Conservation (phyloP, 2,113 vertebrate genomes). For the Nibea albiflora region DNA sequence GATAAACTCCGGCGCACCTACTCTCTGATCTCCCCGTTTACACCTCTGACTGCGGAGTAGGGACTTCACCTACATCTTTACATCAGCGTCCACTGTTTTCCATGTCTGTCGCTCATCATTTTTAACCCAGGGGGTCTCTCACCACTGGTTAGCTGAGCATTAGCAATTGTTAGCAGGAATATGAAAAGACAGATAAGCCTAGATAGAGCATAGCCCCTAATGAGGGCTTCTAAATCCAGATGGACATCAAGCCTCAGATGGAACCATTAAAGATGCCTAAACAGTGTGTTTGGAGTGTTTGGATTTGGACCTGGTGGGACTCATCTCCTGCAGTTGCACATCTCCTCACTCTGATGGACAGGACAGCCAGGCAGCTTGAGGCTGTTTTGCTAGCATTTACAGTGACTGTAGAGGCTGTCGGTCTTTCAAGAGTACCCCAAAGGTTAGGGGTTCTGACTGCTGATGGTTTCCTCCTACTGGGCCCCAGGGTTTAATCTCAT, state of each 20-base stretch:
- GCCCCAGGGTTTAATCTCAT: background rate
- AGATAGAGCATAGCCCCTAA: background rate
- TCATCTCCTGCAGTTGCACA: background rate
- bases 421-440: background rate
- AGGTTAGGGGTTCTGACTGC: background rate
- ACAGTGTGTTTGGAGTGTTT: constrained; percentile 1
- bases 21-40: background rate
- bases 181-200: background rate
- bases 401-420: background rate
- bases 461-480: background rate
- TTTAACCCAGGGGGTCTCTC: background rate
- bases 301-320: background rate
- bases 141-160: too few species aligned
- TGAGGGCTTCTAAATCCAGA: background rate
- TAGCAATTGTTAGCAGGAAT: background rate
- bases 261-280: background rate
- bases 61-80: background rate
- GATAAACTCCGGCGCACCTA: background rate
- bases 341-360: background rate
- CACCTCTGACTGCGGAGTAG: background rate
- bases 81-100: background rate
- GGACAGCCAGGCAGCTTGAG: background rate
- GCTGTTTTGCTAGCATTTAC: background rate
- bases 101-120: background rate
- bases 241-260: background rate